A percentile compares a stretch with the other conserved stretches of the same genome.
Evolutionary conservation across 2,888 invertebrate species (phyloP).

Genomic region (Pterobdella sp.): DNA sequence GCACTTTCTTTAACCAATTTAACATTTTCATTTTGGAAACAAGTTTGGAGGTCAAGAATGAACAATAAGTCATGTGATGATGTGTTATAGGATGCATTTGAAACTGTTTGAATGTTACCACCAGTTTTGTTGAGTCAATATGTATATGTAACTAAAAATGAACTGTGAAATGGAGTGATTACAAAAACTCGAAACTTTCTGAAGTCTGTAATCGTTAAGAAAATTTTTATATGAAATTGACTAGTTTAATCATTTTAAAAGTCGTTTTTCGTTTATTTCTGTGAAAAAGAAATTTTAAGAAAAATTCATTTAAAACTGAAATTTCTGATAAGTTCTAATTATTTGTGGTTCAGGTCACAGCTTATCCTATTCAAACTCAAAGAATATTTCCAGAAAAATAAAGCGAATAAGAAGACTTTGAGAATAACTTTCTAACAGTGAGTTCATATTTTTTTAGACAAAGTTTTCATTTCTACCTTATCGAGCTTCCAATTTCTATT

Average conservation of each 20-base stretch:
- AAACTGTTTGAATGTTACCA: slow-evolving; percentile 75
- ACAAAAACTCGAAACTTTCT: slow-evolving; percentile 88
- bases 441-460: no score
- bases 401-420: not conserved
- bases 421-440: not conserved
- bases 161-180: slow-evolving; percentile 86
- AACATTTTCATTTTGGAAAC: slow-evolving; percentile 79
- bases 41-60: slow-evolving; percentile 88
- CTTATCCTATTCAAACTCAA: no score
- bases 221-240: slow-evolving; percentile 38
- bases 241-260: no score
- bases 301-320: no score
- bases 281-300: no score
- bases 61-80: slow-evolving; percentile 84
- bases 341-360: no score
- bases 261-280: no score
- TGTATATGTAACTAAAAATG: slow-evolving; percentile 61
- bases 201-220: slow-evolving; percentile 71
- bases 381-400: not conserved
- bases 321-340: no score
- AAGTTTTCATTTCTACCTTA: no score
- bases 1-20: slow-evolving; percentile 85
- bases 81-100: slow-evolving; percentile 71
- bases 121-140: slow-evolving; percentile 71
- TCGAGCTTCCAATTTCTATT: no score